Evolutionary conservation across 2,797 vertebrate species (phyloP), one percentile per base, ranked within the genome.

Genomic region (Clamator glandarius): DNA sequence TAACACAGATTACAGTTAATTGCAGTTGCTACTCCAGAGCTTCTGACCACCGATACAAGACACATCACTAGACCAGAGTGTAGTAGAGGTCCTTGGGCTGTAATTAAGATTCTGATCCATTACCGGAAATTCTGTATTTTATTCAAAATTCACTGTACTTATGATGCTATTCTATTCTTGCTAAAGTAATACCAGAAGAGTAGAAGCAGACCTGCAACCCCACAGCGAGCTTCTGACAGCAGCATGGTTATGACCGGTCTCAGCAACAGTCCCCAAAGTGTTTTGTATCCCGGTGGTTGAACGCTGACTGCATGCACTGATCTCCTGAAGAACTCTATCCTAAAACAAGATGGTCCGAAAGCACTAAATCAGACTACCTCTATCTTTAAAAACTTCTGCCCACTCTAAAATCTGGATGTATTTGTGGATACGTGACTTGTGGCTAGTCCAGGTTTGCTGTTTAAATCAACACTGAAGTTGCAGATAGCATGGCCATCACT

Each of bases 191-290:
- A 52, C 14, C n/a, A 63, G 15, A 48, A 67, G 29, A 67, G 19
- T 5, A 80, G 66, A 64, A 87, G 16, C 12, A 57, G 48, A 70
- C 14, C 18, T 67, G 59, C 21, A 63, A 54, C 36, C 7, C 21
- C 0, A 0, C 18, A 20, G 9, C 1, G 11, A 87, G 39, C 28
- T 75, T 52, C 36, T 20, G 2, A 2, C 23, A 36, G 39, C 0
- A 1, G 46, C 24, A 5, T 3, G 2, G 26, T 16, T 39, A 23
- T 7, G 46, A 44, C 33, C 2, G 2, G 29, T 33, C 36, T 26
- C 69, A 26, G 41, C 15, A 75, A 35, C 0, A 23, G 36, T 31
- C 42, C 26, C 50, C 12, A 17, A 29, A 18, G 19, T 2, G 29
- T 21, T 39, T 46, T 50, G 33, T 29, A 57, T 12, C 57, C 35